Evolutionary conservation across 2,888 invertebrate species (phyloP), one percentile per base, ranked within the genome.

Genomic region (Agrochola litura): DNA sequence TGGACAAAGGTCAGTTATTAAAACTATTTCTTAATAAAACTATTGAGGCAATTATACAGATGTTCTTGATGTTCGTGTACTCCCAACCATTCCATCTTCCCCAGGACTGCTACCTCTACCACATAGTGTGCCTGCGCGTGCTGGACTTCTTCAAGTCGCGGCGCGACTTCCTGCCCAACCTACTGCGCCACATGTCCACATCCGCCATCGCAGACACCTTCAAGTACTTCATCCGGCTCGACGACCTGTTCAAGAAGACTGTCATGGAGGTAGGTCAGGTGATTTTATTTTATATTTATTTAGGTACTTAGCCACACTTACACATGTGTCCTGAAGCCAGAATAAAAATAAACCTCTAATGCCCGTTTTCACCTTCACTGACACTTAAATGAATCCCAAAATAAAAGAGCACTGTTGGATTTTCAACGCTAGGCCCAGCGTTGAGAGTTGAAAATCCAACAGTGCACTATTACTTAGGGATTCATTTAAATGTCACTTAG

Each of bases 171-270:
- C 97, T 99, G 93, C 98, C 98, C 87, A 97, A 98, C 94, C 97
- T 99, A 93, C 97, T 99, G 92, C 98, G 98, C 91, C 99, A 99
- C 97, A 97, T 99, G 92, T 98, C 98, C 91, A 99, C 99, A 69
- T 99, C 99, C 43, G 99, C 99, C 90, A 98, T 99, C 91, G 99
- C 99, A 97, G 99, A 99, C 97, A 97, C 99, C 90, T 97, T 99
- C 93, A 98, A 98, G 95, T 97, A 98, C 93, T 98, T 99, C 94
- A 98, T 98, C 85, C 97, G 98, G 90, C 98, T 99, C 49, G 94
- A 94, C 71, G 95, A 95, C 77, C 92, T 94, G 37, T 95, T 95
- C 90, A 94, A 93, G 83, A 95, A 96, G 88, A 94, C 94, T 74
- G 92, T 96, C 52, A 93, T 95, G 92, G 95, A 96, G 95, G 96